Base-by-base conservation (phyloP, 37 sponge, comb jelly and placozoan genomes). In the Mnemiopsis leidyi region DNA sequence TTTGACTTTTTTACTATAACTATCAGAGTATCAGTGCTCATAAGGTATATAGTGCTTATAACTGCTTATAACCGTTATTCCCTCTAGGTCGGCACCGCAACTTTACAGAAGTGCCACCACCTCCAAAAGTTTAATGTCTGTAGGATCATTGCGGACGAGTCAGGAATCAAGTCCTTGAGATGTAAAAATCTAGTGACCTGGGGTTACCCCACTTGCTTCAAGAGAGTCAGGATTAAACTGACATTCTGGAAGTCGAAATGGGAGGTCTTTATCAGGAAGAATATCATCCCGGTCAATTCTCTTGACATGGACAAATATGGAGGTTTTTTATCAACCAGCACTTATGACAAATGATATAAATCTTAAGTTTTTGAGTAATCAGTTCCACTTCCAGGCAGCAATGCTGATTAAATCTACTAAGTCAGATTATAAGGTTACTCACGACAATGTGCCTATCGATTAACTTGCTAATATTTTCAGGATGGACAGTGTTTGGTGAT, bases 151-250 rank as follows among this genome's bases (percentile, higher is more conserved):
- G 3, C 75, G 30, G 20, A 71, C 30, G 75, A 71, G 5, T 3
- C 25, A n/a, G 75, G 75, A 28, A 25, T 71, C n/a, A 71, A 18
- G n/a, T n/a, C 75, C 75, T 25, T 71, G 30, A 5, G 30, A 18
- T 71, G 75, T 71, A 71, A 71, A 28, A 2, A 5, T 18, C 30
- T 71, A 7, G 30, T 28, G n/a, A 71, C 30, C 3, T 71, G 75
- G 75, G 30, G 75, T 71, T 71, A 71, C 75, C 75, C 75, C 7
- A 71, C 75, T 25, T 71, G 75, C 30, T 71, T 71, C 75, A 71
- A 71, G 30, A n/a, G 75, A 25, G 75, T 71, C 75, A 5, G 75
- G 75, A 71, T 71, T 7, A 71, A 71, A 25, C 30, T 71, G 3
- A 71, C 75, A 3, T 71, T 71, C 75, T 71, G 75, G 75, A 71